Evolutionary conservation across 2,797 vertebrate genomes (phyloP).

Genomic region (Podarcis lilfordi): DNA sequence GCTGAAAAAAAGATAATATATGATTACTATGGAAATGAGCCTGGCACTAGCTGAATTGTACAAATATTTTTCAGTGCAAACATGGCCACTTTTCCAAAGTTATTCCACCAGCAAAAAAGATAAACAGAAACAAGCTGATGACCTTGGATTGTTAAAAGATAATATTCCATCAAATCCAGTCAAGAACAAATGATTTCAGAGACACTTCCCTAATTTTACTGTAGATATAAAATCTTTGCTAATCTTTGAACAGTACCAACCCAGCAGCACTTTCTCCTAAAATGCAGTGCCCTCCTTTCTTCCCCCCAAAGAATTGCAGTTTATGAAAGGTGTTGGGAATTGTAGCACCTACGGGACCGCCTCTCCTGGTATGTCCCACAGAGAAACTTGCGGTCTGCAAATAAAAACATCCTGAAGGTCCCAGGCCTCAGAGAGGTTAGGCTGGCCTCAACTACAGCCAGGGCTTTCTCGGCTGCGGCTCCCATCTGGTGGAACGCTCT

Average conservation of each 20-base stretch:
- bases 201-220: constrained; percentile 72
- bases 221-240: constrained; percentile 76
- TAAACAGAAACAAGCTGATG: constrained; percentile 57
- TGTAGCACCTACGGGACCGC: no score
- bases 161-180: constrained; percentile 57
- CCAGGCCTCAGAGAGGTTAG: no score
- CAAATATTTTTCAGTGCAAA: constrained; percentile 51
- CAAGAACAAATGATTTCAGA: constrained; percentile 70
- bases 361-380: no score
- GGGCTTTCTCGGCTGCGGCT: no score
- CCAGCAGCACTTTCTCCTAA: constrained; percentile 76
- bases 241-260: constrained; percentile 76
- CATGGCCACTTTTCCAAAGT: constrained; percentile 50
- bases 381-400: no score
- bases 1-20: not conserved
- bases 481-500: no score
- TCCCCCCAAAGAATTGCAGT: no score
- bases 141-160: constrained; percentile 64
- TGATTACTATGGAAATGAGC: constrained; percentile 49
- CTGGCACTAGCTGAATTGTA: constrained; percentile 37
- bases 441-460: no score
- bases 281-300: constrained; percentile 74
- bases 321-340: no score
- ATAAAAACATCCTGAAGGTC: no score
- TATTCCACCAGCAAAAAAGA: constrained; percentile 57